These are phyloP conservation scores for Adelges cooleyi DNA, from an alignment of 1,140 invertebrate genomes.

Conservation along the genomic window DNA sequence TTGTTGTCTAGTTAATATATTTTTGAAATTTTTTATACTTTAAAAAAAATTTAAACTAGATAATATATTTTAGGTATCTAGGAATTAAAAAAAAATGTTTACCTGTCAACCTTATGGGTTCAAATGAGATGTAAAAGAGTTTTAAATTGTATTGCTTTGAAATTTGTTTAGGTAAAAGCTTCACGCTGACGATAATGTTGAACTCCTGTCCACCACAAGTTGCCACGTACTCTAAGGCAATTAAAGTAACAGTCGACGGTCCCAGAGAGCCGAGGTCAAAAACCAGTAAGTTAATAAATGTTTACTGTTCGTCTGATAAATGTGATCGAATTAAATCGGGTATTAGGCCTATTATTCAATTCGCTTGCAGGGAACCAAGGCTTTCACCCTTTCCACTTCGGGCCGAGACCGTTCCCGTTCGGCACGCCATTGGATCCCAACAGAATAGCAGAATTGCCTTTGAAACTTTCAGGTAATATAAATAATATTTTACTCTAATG, in stretches of 20 bases:
- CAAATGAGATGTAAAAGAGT: too few species aligned
- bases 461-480: slow-evolving; percentile 69
- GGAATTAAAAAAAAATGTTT: too few species aligned
- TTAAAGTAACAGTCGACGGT: slow-evolving; percentile 97
- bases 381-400: slow-evolving; percentile 77
- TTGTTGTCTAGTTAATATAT: too few species aligned
- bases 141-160: too few species aligned
- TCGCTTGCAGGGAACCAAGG: slow-evolving; percentile 55
- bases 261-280: slow-evolving; percentile 91
- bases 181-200: slow-evolving; percentile 89
- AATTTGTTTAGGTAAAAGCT: slow-evolving; percentile 77
- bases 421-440: slow-evolving; percentile 58
- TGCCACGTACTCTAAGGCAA: slow-evolving; percentile 84
- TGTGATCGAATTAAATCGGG: slow-evolving; percentile 23
- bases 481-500: too few species aligned
- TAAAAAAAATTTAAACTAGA: too few species aligned
- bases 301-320: not conserved
- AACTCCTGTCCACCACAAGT: slow-evolving; percentile 84
- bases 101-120: too few species aligned
- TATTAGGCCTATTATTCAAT: slow-evolving; percentile 28
- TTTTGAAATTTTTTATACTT: too few species aligned
- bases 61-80: too few species aligned
- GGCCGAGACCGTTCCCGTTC: slow-evolving; percentile 62
- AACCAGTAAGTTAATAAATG: slow-evolving; percentile 52
- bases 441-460: slow-evolving; percentile 46